phyloP scores from a whole-genome alignment of 2,113 vertebrate genomes.

The Mesitornis unicolor region DNA sequence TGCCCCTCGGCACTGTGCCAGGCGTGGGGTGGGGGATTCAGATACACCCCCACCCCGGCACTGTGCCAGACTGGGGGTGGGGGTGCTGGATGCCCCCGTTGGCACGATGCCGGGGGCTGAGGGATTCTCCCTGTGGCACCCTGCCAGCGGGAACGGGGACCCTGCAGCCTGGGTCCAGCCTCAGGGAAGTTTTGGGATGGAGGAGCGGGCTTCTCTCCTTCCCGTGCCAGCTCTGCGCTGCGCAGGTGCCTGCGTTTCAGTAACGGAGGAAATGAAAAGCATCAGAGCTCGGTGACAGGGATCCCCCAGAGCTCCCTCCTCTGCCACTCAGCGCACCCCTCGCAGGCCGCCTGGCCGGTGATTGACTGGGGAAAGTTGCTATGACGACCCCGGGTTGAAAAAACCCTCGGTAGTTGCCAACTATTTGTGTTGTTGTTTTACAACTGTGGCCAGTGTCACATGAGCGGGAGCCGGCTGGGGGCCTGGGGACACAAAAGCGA shows the following conservation, averaged over 20 bases:
- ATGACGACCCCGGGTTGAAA: slow-evolving; percentile 77
- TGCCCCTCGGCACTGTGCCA: slow-evolving; percentile 45
- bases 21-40: neutral
- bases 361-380: slow-evolving; percentile 78
- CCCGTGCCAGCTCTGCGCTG: neutral
- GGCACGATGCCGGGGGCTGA: neutral
- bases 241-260: neutral
- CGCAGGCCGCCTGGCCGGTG: slow-evolving; percentile 42
- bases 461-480: slow-evolving; percentile 83
- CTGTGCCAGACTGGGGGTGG: neutral
- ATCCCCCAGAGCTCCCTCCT: neutral
- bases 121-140: slow-evolving; percentile 28
- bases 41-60: slow-evolving; percentile 47
- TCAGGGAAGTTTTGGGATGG: neutral
- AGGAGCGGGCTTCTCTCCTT: neutral
- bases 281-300: neutral
- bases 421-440: slow-evolving; percentile 82
- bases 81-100: neutral
- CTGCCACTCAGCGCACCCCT: slow-evolving; percentile 33
- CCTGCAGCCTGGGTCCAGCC: neutral
- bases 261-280: fast-evolving
- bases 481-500: slow-evolving; percentile 78
- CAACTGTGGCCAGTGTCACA: slow-evolving; percentile 80
- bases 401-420: slow-evolving; percentile 77
- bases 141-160: neutral